Percentiles rank a stretch among this genome's conserved stretches.
Conservation (phyloP, 2,797 vertebrate species). For the Anguilla anguilla region DNA sequence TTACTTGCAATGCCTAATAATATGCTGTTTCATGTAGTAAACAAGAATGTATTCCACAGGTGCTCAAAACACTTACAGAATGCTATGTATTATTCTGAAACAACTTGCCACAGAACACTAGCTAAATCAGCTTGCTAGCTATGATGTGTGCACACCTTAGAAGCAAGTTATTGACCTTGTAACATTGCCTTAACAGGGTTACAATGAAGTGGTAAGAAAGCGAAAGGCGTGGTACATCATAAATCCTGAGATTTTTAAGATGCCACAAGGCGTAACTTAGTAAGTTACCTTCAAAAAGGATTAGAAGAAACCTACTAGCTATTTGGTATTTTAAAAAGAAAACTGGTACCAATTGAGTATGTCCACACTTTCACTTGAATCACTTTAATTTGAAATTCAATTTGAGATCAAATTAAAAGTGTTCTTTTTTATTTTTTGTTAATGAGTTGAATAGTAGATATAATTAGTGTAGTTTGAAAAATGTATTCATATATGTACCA, state of each 20-base stretch:
- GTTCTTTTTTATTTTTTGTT: too few species aligned
- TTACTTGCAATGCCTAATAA: background rate
- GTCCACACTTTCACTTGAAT: too few species aligned
- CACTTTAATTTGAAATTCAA: too few species aligned
- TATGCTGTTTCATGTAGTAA: too few species aligned
- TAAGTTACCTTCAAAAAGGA: background rate
- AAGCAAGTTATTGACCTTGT: background rate
- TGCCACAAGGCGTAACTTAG: background rate
- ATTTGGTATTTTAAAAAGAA: background rate
- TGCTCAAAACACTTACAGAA: background rate
- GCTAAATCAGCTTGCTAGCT: background rate
- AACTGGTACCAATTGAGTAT: background rate
- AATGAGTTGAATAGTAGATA: background rate
- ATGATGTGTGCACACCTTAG: background rate
- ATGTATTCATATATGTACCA: background rate
- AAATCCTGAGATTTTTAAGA: background rate
- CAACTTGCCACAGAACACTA: background rate
- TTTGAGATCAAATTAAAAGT: too few species aligned
- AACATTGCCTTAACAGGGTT: background rate
- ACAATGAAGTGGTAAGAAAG: background rate
- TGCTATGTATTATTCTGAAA: too few species aligned
- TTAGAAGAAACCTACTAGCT: background rate
- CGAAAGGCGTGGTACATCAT: background rate
- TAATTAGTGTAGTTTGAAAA: background rate
- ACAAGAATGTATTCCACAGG: background rate